Conservation (phyloP, 2,113 vertebrate species). For the Chaetura pelagica region DNA sequence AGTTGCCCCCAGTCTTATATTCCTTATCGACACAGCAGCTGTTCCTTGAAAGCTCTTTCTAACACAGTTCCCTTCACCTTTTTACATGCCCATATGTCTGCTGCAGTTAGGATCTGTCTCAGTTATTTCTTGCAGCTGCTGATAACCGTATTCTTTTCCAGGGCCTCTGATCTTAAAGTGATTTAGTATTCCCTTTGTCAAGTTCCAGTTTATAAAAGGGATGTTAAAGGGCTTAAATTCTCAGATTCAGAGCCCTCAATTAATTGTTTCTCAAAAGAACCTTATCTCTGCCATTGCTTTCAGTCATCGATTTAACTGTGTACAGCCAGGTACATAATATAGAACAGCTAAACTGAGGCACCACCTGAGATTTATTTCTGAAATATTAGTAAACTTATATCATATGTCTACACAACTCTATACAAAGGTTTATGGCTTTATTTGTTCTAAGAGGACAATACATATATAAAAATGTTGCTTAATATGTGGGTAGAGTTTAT, state of each 20-base stretch:
- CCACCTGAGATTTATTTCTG: background rate
- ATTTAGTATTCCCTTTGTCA: background rate
- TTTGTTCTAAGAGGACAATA: background rate
- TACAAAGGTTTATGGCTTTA: background rate
- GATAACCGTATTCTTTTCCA: background rate
- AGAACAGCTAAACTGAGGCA: background rate
- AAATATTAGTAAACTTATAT: background rate
- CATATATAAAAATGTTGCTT: background rate
- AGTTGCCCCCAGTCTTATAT: background rate
- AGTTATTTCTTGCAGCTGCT: background rate
- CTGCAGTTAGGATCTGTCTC: background rate
- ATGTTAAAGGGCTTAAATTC: background rate
- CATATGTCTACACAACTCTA: background rate
- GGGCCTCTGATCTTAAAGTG: background rate
- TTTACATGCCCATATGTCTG: background rate
- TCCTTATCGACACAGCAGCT: rapidly evolving
- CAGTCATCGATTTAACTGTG: background rate
- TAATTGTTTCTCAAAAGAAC: background rate
- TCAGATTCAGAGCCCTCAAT: background rate
- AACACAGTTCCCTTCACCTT: background rate
- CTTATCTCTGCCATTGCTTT: background rate
- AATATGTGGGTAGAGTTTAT: background rate
- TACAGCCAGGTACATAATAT: background rate
- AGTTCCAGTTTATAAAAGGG: background rate
- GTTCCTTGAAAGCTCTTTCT: background rate